Evolutionary conservation across 2,888 invertebrate species (phyloP).

Genomic region (Dugesia japonica): DNA sequence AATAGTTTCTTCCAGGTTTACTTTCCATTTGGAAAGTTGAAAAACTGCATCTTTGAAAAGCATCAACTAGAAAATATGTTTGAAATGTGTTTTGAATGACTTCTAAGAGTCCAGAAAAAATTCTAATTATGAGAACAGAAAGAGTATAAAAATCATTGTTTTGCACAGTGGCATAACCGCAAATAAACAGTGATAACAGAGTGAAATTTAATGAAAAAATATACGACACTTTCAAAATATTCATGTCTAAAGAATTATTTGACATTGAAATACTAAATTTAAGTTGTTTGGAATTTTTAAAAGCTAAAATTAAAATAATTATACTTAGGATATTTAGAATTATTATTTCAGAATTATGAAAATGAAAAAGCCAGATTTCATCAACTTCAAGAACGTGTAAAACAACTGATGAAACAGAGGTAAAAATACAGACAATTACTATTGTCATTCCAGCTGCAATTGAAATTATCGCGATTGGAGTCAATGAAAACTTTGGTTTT

Average conservation of each 20-base stretch:
- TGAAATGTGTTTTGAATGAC: conserved; percentile 26
- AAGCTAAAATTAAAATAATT: neutral
- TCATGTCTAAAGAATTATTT: neutral
- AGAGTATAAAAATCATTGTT: neutral
- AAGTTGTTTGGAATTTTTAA: neutral
- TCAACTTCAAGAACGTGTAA: neutral
- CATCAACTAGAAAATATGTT: conserved; percentile 23
- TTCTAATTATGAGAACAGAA: neutral
- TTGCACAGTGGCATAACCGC: neutral
- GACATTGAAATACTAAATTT: conserved; percentile 3
- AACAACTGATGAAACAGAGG: neutral
- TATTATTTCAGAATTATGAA: neutral
- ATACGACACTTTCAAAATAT: neutral
- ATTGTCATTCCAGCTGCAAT: neutral
- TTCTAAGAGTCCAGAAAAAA: conserved; percentile 25
- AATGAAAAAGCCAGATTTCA: neutral
- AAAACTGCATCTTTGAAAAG: conserved; percentile 27
- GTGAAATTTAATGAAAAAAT: neutral
- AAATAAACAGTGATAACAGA: neutral
- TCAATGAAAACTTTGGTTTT: neutral
- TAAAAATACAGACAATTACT: neutral
- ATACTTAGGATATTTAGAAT: neutral
- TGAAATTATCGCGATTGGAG: neutral
- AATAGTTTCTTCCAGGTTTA: conserved; percentile 30
- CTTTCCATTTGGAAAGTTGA: conserved; percentile 10